Conservation (phyloP, 2,797 vertebrate species). For the Propithecus perrieri region DNA sequence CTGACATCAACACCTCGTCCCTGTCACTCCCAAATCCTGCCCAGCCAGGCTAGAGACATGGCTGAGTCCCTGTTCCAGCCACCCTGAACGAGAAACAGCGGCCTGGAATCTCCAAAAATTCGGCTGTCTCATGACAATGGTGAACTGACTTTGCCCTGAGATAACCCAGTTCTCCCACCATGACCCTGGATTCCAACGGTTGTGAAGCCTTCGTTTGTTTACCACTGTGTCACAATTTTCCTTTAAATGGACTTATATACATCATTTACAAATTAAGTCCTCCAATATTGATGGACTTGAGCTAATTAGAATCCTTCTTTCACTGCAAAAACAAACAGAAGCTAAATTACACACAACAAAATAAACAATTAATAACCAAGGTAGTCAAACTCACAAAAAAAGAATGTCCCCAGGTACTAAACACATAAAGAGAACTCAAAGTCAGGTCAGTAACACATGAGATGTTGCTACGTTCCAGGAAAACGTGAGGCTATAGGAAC, state of each 20-base stretch:
- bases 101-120: not conserved
- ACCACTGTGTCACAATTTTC: not conserved
- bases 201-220: no score
- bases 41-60: not conserved
- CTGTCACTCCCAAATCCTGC: not conserved
- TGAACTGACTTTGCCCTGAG: not conserved
- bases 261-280: not conserved
- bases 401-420: not conserved
- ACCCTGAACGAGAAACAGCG: not conserved
- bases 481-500: accelerated
- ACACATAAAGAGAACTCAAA: not conserved
- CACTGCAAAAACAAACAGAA: not conserved
- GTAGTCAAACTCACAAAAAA: not conserved
- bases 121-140: not conserved
- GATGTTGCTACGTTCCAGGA: accelerated
- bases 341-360: not conserved
- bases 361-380: not conserved
- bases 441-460: not conserved
- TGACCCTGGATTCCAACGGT: not conserved
- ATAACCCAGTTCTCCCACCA: accelerated
- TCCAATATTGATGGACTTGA: not conserved
- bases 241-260: not conserved
- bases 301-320: not conserved
- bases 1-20: not conserved
- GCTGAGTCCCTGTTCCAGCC: no score